These are phyloP conservation scores for Eulithis testata DNA, from an alignment of 2,888 invertebrate species.

Conservation along the genomic window DNA sequence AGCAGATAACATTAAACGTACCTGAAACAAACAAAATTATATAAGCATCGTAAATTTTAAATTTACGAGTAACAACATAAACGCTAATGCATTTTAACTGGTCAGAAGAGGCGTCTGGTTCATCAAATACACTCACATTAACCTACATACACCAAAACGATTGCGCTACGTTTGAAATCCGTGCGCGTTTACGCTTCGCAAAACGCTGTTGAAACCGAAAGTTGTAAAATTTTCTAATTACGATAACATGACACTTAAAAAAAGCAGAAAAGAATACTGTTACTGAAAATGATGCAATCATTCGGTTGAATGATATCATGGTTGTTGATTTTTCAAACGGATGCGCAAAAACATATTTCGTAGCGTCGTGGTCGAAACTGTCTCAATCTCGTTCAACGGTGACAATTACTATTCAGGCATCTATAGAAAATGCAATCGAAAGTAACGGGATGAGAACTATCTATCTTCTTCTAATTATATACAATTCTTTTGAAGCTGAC, in stretches of 20 bases:
- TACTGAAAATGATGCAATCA: slow-evolving; percentile 52
- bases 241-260: slow-evolving; percentile 50
- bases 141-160: slow-evolving; percentile 74
- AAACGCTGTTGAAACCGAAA: slow-evolving; percentile 74
- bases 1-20: slow-evolving; percentile 46
- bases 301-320: slow-evolving; percentile 50
- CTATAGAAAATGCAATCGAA: slow-evolving; percentile 4
- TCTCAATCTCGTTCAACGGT: not conserved
- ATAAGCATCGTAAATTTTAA: slow-evolving; percentile 36
- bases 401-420: not conserved
- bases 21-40: slow-evolving; percentile 60
- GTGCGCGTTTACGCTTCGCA: slow-evolving; percentile 63
- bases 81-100: slow-evolving; percentile 32
- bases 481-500: too few relatives aligned
- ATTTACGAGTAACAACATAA: slow-evolving; percentile 31
- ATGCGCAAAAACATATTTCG: slow-evolving; percentile 41
- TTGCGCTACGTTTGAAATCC: slow-evolving; percentile 67
- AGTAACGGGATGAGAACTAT: slow-evolving; percentile 25
- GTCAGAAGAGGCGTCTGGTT: slow-evolving; percentile 40
- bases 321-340: slow-evolving; percentile 48
- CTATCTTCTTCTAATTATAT: too few relatives aligned
- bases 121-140: slow-evolving; percentile 67
- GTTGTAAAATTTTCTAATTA: slow-evolving; percentile 57
- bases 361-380: not conserved
- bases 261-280: slow-evolving; percentile 49